Conservation (phyloP, 2,888 invertebrate genomes). For the Sylvicola cinctus region DNA sequence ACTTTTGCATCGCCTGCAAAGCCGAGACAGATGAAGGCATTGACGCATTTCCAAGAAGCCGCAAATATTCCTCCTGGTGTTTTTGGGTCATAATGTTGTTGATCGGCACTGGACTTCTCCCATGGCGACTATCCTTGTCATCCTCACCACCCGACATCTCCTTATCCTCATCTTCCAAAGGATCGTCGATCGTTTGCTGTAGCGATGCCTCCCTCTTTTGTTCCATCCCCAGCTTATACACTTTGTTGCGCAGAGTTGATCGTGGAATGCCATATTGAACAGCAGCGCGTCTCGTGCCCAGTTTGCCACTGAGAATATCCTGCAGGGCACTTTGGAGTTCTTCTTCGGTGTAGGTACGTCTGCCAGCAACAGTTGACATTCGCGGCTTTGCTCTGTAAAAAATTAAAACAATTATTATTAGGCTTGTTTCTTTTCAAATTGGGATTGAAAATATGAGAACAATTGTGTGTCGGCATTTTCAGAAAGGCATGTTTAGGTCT, state of each 20-base stretch:
- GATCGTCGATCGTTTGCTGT: constrained; percentile 10
- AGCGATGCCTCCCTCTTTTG: constrained; percentile 37
- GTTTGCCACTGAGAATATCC: constrained; percentile 80
- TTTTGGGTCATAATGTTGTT: too few relatives aligned
- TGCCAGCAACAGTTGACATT: constrained; percentile 38
- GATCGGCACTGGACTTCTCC: too few relatives aligned
- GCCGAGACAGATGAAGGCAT: too few relatives aligned
- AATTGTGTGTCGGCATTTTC: too few relatives aligned
- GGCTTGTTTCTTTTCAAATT: too few relatives aligned
- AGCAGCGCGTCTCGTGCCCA: constrained; percentile 83
- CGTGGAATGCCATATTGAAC: constrained; percentile 92
- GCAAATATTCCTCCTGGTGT: too few relatives aligned
- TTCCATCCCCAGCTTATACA: constrained; percentile 61
- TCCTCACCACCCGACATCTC: constrained; percentile 30
- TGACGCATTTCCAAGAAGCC: too few relatives aligned
- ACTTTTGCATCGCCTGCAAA: too few relatives aligned
- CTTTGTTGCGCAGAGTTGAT: constrained; percentile 90
- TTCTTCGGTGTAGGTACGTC: constrained; percentile 85
- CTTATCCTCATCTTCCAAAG: constrained; percentile 25
- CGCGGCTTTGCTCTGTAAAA: constrained; percentile 41
- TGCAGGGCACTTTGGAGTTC: constrained; percentile 84
- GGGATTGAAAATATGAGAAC: too few relatives aligned
- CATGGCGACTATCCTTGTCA: constrained; percentile 14
- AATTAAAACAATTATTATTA: too few relatives aligned
- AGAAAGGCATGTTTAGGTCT: too few relatives aligned